phyloP scores from a whole-genome alignment of 92 coral and sea anemone species.

The Bergia puertoricense region DNA sequence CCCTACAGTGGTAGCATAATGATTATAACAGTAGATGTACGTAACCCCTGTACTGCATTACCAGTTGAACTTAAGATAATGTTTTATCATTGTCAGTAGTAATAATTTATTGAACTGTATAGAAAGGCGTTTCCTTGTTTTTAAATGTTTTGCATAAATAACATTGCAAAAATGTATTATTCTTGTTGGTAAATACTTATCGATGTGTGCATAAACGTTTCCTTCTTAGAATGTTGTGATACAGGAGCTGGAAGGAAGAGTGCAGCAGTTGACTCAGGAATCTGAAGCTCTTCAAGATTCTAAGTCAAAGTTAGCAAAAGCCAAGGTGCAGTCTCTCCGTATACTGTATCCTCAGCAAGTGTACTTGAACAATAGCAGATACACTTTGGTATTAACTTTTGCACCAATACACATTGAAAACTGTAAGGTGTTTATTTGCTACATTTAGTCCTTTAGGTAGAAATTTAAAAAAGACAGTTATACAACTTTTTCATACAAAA shows the following conservation, averaged over 20 bases:
- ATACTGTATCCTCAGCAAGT: neutral
- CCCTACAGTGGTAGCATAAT: too few species aligned
- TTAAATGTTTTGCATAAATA: too few species aligned
- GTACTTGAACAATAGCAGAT: neutral
- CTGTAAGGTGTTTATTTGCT: neutral
- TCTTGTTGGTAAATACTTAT: too few species aligned
- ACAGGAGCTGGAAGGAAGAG: conserved; percentile 87
- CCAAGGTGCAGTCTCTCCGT: conserved; percentile 62
- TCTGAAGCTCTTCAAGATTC: conserved; percentile 87
- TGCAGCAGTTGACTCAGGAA: conserved; percentile 85
- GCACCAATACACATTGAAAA: neutral
- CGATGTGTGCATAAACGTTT: neutral
- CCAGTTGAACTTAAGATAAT: too few species aligned
- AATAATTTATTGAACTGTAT: too few species aligned
- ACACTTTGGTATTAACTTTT: neutral
- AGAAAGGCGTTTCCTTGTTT: too few species aligned
- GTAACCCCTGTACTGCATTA: too few species aligned
- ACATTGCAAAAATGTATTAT: too few species aligned
- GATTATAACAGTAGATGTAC: too few species aligned
- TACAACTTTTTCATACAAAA: too few species aligned
- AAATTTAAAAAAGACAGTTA: too few species aligned
- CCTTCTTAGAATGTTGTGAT: conserved; percentile 66
- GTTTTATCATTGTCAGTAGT: too few species aligned
- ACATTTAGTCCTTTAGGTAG: neutral
- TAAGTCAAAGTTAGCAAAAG: conserved; percentile 78